Evolutionary conservation across 37 sponge, comb jelly and placozoan species (phyloP).

Genomic region (Tethya wilhelma): DNA sequence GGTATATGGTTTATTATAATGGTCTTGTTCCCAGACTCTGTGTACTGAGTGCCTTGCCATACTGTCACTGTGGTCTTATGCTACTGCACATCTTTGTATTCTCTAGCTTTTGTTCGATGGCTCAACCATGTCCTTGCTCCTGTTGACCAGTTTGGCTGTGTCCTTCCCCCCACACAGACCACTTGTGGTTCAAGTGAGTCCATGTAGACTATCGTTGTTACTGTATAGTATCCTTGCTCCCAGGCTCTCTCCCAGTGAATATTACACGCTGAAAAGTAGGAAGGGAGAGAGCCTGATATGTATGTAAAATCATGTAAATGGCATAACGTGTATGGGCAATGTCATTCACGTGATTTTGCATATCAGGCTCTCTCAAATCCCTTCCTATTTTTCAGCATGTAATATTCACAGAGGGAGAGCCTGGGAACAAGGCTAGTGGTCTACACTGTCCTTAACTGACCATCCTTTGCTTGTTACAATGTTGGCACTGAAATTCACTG

Average conservation of each 20-base stretch:
- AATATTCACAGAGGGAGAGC: too few relatives aligned
- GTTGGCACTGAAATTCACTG: too few relatives aligned
- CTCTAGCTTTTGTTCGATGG: constrained; percentile 84
- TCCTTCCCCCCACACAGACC: constrained; percentile 16
- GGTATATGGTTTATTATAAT: too few relatives aligned
- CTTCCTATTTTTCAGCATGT: neutral
- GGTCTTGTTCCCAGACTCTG: too few relatives aligned
- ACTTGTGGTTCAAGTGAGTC: neutral
- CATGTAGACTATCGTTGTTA: too few relatives aligned
- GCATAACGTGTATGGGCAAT: neutral
- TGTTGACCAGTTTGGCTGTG: constrained; percentile 44
- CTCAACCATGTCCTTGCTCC: constrained; percentile 84
- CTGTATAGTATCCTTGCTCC: too few relatives aligned
- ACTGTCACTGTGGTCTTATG: neutral
- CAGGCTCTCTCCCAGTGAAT: too few relatives aligned
- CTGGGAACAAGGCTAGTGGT: too few relatives aligned
- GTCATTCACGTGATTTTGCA: too few relatives aligned
- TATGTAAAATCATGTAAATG: neutral
- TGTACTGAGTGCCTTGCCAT: neutral
- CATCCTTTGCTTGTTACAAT: too few relatives aligned
- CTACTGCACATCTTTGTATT: neutral
- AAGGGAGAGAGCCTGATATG: neutral
- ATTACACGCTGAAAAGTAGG: neutral
- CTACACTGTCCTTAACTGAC: too few relatives aligned
- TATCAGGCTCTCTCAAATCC: neutral